phyloP scores from a whole-genome alignment of 2,797 vertebrate species.

The Melanotaenia pygmaea region DNA sequence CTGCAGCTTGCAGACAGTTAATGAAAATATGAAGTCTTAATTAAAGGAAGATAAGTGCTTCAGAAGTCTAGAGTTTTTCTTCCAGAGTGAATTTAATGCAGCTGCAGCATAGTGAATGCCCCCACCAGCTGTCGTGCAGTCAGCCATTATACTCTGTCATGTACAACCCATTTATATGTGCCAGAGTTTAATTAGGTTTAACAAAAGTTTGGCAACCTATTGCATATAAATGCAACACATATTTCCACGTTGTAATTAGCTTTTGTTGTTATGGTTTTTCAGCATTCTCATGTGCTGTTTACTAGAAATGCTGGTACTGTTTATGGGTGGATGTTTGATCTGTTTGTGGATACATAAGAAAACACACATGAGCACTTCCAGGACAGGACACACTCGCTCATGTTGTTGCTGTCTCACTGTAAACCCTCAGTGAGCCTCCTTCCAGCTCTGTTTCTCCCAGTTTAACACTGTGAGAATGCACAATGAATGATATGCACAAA shows the following conservation, averaged over 20 bases:
- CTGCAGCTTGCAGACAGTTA: neutral
- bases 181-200: neutral
- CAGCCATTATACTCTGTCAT: neutral
- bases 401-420: neutral
- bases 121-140: neutral
- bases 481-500: neutral
- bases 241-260: neutral
- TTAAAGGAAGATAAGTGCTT: conserved; percentile 2
- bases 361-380: neutral
- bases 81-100: neutral
- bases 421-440: neutral
- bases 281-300: neutral
- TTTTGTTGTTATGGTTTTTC: neutral
- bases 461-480: too few species aligned
- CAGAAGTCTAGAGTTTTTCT: neutral
- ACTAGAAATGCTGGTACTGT: neutral
- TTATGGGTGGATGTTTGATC: neutral
- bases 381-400: neutral
- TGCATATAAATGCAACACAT: neutral
- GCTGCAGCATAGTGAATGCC: neutral
- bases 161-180: neutral
- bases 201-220: neutral
- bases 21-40: neutral
- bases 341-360: neutral
- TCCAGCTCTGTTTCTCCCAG: too few species aligned